Conservation (phyloP, 1,140 invertebrate genomes). For the Dendroctonus ponderosae region DNA sequence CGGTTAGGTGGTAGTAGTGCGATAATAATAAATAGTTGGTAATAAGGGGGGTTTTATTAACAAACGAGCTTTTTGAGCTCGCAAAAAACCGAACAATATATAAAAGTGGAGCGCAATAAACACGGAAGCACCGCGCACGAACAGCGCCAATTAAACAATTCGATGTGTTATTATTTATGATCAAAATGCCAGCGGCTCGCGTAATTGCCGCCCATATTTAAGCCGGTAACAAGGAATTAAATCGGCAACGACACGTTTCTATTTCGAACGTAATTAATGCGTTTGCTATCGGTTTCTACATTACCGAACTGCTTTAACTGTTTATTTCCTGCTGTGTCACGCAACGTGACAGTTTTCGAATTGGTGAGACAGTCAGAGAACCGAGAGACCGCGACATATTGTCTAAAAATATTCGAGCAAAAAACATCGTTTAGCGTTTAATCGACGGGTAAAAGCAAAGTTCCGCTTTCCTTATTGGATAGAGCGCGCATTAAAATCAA, state of each 20-base stretch:
- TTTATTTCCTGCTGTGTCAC: constrained; percentile 24
- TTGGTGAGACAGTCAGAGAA: too few relatives aligned
- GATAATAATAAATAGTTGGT: too few relatives aligned
- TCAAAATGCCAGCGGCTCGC: not conserved
- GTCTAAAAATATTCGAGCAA: too few relatives aligned
- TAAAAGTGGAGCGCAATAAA: too few relatives aligned
- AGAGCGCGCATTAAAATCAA: too few relatives aligned
- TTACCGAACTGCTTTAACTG: constrained; percentile 14
- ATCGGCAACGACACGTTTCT: constrained; percentile 10
- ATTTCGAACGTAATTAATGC: constrained; percentile 15
- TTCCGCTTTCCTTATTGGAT: too few relatives aligned
- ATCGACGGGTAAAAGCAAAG: not conserved
- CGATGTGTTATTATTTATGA: constrained; percentile 5
- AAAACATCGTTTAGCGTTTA: not conserved
- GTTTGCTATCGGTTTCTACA: constrained; percentile 4
- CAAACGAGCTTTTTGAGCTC: too few relatives aligned
- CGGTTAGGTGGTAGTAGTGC: too few relatives aligned
- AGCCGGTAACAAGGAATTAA: constrained; percentile 20
- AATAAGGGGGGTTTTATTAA: too few relatives aligned
- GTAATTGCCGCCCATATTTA: constrained; percentile 7
- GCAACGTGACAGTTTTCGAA: constrained; percentile 10
- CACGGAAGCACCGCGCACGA: too few relatives aligned
- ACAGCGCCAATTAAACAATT: not conserved
- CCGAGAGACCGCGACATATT: too few relatives aligned
- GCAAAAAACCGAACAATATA: too few relatives aligned